Percentiles rank a stretch among this genome's conserved stretches.
These are phyloP conservation scores for Micoletzkya japonica DNA, from an alignment of 2,888 invertebrate genomes.

Conservation along the genomic window DNA sequence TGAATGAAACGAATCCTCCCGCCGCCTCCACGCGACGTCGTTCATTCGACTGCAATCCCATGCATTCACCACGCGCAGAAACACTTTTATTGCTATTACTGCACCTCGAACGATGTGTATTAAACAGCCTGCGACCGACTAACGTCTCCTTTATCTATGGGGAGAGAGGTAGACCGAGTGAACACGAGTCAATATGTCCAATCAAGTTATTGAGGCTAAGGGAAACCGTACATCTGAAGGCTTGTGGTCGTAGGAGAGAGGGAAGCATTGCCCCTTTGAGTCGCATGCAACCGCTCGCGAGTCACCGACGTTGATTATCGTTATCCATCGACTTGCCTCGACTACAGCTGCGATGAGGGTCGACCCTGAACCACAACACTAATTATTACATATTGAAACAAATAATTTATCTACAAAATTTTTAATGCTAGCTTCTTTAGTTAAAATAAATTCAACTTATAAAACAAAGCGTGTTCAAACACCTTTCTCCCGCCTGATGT, in stretches of 20 bases:
- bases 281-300: conserved; percentile 88
- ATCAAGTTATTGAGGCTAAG: background rate
- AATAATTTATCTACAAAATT: background rate
- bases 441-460: background rate
- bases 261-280: conserved; percentile 81
- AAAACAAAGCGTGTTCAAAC: background rate
- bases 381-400: too few relatives aligned
- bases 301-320: conserved; percentile 94
- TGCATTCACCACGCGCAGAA: background rate
- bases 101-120: background rate
- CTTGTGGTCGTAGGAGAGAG: conserved; percentile 95
- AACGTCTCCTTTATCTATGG: too few relatives aligned
- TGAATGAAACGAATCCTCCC: conserved; percentile 82
- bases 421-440: background rate
- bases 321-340: conserved; percentile 78
- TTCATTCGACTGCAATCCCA: conserved; percentile 78
- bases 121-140: background rate
- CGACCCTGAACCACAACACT: conserved; percentile 78
- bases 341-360: conserved; percentile 87
- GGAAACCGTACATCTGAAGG: conserved; percentile 79
- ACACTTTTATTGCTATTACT: too few relatives aligned
- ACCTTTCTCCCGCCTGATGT: too few relatives aligned
- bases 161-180: background rate
- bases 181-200: background rate
- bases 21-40: conserved; percentile 88